Conservation (phyloP, 2,113 vertebrate genomes). For the Megaceryle maxima region DNA sequence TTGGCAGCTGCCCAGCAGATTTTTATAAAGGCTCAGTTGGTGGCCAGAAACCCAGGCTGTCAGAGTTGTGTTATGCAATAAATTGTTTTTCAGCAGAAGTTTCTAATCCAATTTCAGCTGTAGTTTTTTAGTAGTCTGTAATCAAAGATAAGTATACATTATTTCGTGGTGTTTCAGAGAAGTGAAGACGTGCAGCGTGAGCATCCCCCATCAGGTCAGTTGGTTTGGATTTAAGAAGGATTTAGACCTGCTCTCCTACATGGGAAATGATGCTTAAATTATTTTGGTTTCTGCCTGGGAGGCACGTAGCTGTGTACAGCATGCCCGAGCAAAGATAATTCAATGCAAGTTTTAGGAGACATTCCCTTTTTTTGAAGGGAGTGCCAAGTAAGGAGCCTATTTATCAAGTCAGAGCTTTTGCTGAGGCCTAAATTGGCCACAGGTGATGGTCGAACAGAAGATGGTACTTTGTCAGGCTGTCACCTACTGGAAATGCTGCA, state of each 20-base stretch:
- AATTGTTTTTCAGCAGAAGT: slow-evolving; percentile 73
- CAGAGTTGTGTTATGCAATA: slow-evolving; percentile 73
- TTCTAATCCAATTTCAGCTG: slow-evolving; percentile 76
- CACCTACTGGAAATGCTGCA: not conserved
- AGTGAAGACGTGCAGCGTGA: not conserved
- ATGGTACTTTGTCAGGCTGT: not conserved
- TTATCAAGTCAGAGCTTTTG: not conserved
- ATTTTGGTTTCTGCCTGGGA: not conserved
- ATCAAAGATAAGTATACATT: slow-evolving; percentile 61
- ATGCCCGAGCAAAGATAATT: not conserved
- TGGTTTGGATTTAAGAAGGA: not conserved
- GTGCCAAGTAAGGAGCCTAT: not conserved
- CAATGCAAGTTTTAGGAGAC: fast-evolving
- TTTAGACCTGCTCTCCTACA: not conserved
- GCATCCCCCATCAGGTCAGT: not conserved
- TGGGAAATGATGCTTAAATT: not conserved
- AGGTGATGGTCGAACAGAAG: not conserved
- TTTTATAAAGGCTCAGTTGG: slow-evolving; percentile 77
- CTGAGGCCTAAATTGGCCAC: not conserved
- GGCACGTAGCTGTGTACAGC: not conserved
- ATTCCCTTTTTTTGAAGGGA: not conserved
- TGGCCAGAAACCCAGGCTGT: slow-evolving; percentile 73
- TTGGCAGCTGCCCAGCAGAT: slow-evolving; percentile 79
- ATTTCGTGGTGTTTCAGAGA: slow-evolving; percentile 56
- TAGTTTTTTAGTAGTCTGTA: slow-evolving; percentile 38